A percentile compares a stretch with the other conserved stretches of the same genome.
phyloP scores from a whole-genome alignment of 2,797 vertebrate species.

The Myripristis murdjan region DNA sequence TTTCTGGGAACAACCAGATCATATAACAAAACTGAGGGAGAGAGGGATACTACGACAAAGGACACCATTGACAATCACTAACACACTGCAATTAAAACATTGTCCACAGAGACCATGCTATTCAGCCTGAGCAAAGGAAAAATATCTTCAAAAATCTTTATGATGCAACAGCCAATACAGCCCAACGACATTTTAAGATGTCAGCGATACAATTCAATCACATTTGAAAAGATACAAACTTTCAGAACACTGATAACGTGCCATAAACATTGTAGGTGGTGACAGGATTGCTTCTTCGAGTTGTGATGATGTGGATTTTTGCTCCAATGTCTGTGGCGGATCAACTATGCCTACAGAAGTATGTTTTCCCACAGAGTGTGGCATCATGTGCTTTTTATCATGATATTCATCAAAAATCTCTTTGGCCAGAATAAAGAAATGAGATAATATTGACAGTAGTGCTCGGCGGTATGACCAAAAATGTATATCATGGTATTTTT shows the following conservation, averaged over 20 bases:
- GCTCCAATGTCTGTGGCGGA: too few species aligned
- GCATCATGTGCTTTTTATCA: not conserved
- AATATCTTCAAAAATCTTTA: too few species aligned
- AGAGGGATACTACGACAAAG: conserved; percentile 56
- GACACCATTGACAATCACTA: conserved; percentile 57
- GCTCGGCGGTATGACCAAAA: too few species aligned
- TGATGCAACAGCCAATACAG: too few species aligned
- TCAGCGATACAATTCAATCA: too few species aligned
- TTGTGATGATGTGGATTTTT: not conserved
- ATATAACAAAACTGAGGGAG: conserved; percentile 69
- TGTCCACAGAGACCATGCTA: not conserved
- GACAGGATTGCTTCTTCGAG: not conserved
- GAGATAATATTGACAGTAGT: not conserved
- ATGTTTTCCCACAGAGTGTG: not conserved
- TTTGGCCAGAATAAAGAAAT: not conserved
- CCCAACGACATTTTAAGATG: too few species aligned
- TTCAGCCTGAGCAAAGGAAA: not conserved
- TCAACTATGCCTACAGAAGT: not conserved
- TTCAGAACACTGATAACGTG: not conserved
- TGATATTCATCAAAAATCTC: not conserved
- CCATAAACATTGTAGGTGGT: not conserved
- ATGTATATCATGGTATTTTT: too few species aligned
- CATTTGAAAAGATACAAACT: not conserved
- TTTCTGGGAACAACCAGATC: conserved; percentile 75
- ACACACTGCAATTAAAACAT: conserved; percentile 42